Base-by-base conservation (phyloP, 2,888 invertebrate species). In the Rhingia campestris region DNA sequence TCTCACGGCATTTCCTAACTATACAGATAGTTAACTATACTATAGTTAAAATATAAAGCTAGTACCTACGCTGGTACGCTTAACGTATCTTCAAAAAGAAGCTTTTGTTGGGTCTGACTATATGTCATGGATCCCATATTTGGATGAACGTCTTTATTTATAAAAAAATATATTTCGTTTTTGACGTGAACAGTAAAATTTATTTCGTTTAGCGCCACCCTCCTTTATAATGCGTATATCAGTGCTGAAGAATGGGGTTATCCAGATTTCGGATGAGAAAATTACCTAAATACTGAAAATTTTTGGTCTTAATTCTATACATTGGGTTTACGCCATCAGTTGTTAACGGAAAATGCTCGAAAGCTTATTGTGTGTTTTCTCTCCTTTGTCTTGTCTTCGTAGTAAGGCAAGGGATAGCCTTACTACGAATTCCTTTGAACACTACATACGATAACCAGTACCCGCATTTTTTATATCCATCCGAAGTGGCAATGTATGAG, bases 1-100 rank as follows among this genome's bases (percentile, higher is more conserved):
- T 77, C 41, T 63, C 76, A 76, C 53, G 45, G 53, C 14, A 69
- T 76, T 67, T n/a, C n/a, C n/a, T n/a, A n/a, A n/a, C n/a, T n/a
- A n/a, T n/a, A n/a, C n/a, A n/a, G n/a, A n/a, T n/a, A n/a, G n/a
- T n/a, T n/a, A n/a, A n/a, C n/a, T n/a, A n/a, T n/a, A n/a, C n/a
- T n/a, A n/a, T n/a, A n/a, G n/a, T n/a, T n/a, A n/a, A n/a, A n/a
- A n/a, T n/a, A n/a, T n/a, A n/a, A n/a, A n/a, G n/a, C n/a, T n/a
- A n/a, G n/a, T n/a, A n/a, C n/a, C n/a, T n/a, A n/a, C n/a, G n/a
- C n/a, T n/a, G n/a, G n/a, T n/a, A n/a, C n/a, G n/a, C n/a, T n/a
- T n/a, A n/a, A n/a, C n/a, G n/a, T n/a, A n/a, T n/a, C n/a, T n/a
- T n/a, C n/a, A n/a, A n/a, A n/a, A n/a, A n/a, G n/a, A n/a, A n/a